Base-by-base conservation (phyloP, 92 coral and sea anemone species). In the Actinostola sp. region DNA sequence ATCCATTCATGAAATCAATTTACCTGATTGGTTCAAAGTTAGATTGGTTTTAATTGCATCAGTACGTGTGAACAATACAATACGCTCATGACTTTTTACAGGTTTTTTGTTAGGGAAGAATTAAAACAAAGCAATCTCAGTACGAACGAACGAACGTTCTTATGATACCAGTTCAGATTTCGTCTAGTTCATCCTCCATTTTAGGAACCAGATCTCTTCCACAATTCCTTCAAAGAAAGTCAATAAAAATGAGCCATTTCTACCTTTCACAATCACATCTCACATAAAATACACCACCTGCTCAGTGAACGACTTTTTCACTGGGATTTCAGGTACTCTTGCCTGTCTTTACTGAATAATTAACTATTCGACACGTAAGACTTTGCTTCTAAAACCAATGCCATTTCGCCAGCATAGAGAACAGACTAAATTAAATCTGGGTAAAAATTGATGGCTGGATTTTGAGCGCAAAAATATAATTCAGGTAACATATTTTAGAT, bases 211-310 rank as follows among this genome's bases (percentile, higher is more conserved):
- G 10, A 53, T 25, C 15, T 9, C 20, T n/a, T 28, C 20, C 30
- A 53, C 60, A 20, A 53, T 53, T 53, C 60, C 20, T 21, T 53
- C 60, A 38, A 12, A 30, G 20, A 57, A 57, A 27, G 39, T 57
- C 63, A 30, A 11, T 12, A 57, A 57, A 27, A 19, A 57, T 12
- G 61, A 34, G 61, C 57, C 8, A 35, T 14, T 24, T 32, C 45
- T 50, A 50, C 29, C 62, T 29, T 19, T 34, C 42, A 16, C 13
- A 68, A 51, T 39, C 54, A 27, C 48, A 51, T 56, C 25, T 39
- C 53, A 39, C 68, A 2, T 44, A 63, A 54, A 52, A 75, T 61
- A 36, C 24, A 53, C 81, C 81, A 75, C 81, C 81, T 75, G 81
- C 30, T 75, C 27, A 34, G 6, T 64, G 72, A 75, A 46, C 81